Evolutionary conservation across 2,888 invertebrate genomes (phyloP), one percentile per base, ranked within the genome.

Genomic region (Byasa hedistus): DNA sequence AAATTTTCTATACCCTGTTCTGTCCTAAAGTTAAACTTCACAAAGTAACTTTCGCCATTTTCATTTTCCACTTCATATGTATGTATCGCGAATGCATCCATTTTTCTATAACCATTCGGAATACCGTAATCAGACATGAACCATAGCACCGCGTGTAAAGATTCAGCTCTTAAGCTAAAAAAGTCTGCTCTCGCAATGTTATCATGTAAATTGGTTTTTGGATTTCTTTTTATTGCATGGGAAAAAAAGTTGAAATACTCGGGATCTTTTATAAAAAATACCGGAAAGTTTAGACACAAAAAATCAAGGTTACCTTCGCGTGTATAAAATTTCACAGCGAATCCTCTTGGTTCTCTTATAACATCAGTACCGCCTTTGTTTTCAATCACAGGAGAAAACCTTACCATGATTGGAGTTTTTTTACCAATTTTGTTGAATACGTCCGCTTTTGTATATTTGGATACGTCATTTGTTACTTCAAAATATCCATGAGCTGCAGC

Each of bases 21-120:
- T 1, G 97, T 96, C 93, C 96, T 97, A 78, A 94, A 96, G 82
- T 97, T 98, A 88, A 98, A 98, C 92, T 96, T 98, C 70, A 96
- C 96, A 80, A 95, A 98, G 72, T 94, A 92, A 24, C 93, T 85
- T 63, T 95, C 93, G 0, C 95, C 94, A 3, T 94, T 84, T 59
- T 89, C 93, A 83, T 98, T 98, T 27, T 97, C 93, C 68, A 98
- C 82, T 83, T 97, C 97, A 83, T 96, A 98, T 0, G 97, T 96
- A 81, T 98, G 98, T 0, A 96, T 95, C 1, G 97, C 96, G 76
- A 97, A 98, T 52, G 95, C 96, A 76, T 98, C 95, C 97, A 98
- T 98, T 83, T 95, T 95, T 65, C 98, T 93, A 82, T 94, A 95
- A 10, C 98, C 98, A 82, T 97, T 96, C 0, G 98, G 98, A 70